A percentile compares a stretch with the other conserved stretches of the same genome.
These are phyloP conservation scores for Drosophila ustulata DNA, from an alignment of 2,888 invertebrate species.

Conservation along the genomic window DNA sequence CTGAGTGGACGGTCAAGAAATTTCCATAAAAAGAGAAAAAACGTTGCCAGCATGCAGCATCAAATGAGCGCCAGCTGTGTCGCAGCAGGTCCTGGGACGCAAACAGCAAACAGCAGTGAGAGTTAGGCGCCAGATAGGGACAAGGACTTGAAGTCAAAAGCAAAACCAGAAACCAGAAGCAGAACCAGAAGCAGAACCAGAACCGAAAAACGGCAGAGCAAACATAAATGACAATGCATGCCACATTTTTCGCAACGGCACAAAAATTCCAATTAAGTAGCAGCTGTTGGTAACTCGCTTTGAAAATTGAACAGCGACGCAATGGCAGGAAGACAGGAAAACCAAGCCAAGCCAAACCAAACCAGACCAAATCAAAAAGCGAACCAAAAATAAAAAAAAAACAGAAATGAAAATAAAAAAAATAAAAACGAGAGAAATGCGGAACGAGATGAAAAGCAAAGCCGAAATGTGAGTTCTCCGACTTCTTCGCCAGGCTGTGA, in stretches of 20 bases:
- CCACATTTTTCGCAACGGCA: slow-evolving; percentile 65
- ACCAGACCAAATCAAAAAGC: slow-evolving; percentile 28
- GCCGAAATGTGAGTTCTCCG: slow-evolving; percentile 43
- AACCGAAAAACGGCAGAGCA: slow-evolving; percentile 50
- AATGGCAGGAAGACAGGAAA: slow-evolving; percentile 26
- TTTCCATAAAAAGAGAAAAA: slow-evolving; percentile 54
- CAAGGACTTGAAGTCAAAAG: slow-evolving; percentile 1
- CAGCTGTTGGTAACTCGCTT: slow-evolving; percentile 71
- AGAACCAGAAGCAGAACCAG: slow-evolving; percentile 1
- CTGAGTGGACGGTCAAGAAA: slow-evolving; percentile 38
- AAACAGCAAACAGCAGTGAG: not conserved
- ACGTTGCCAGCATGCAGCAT: slow-evolving; percentile 49
- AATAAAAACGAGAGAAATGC: slow-evolving; percentile 9
- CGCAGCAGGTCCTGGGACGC: slow-evolving; percentile 21
- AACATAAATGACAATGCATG: slow-evolving; percentile 68
- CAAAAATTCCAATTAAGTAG: slow-evolving; percentile 77
- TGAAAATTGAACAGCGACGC: slow-evolving; percentile 65
- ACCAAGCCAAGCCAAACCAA: not conserved
- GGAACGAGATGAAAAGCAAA: slow-evolving; percentile 26
- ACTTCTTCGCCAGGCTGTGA: slow-evolving; percentile 22
- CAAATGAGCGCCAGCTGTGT: slow-evolving; percentile 44
- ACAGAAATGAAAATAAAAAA: not conserved
- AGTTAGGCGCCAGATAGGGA: not conserved
- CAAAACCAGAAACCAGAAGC: slow-evolving; percentile 11
- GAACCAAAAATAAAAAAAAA: slow-evolving; percentile 24